Percentiles rank a stretch among this genome's conserved stretches.
phyloP scores from a whole-genome alignment of 2,113 vertebrate genomes.

The Erythrocebus patas region DNA sequence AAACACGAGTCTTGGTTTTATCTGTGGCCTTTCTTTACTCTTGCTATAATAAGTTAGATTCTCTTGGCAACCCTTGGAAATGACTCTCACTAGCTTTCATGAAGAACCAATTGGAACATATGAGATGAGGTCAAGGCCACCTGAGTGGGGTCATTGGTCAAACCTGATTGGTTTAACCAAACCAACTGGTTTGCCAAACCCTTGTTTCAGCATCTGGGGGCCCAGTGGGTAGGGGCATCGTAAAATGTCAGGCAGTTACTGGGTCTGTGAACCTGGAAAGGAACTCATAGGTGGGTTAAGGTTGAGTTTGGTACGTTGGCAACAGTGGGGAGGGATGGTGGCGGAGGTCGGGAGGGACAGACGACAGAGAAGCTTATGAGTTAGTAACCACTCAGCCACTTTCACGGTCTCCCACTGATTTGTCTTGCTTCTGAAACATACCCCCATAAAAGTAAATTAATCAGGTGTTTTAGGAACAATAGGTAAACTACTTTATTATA shows the following conservation, averaged over 20 bases:
- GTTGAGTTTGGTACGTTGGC: not conserved
- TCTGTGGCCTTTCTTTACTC: not conserved
- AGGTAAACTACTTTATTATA: not conserved
- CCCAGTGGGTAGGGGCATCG: not conserved
- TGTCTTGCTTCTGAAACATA: slow-evolving; percentile 7
- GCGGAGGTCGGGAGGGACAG: not conserved
- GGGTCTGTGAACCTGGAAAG: not conserved
- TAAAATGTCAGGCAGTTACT: not conserved
- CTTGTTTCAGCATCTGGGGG: not conserved
- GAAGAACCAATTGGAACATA: not conserved
- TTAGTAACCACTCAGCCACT: not conserved
- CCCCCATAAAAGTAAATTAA: not conserved
- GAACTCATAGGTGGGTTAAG: not conserved
- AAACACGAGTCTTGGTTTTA: not conserved
- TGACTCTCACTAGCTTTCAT: not conserved
- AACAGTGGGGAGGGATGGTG: not conserved
- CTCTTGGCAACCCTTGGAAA: not conserved
- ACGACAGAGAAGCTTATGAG: not conserved
- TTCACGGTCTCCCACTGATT: not conserved
- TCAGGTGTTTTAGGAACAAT: not conserved
- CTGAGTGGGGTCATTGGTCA: not conserved
- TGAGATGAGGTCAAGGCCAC: not conserved
- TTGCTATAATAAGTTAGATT: not conserved
- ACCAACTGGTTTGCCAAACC: not conserved
- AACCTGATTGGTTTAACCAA: not conserved